Evolutionary conservation across 2,797 vertebrate species (phyloP).

Genomic region (Acipenser oxyrinchus): DNA sequence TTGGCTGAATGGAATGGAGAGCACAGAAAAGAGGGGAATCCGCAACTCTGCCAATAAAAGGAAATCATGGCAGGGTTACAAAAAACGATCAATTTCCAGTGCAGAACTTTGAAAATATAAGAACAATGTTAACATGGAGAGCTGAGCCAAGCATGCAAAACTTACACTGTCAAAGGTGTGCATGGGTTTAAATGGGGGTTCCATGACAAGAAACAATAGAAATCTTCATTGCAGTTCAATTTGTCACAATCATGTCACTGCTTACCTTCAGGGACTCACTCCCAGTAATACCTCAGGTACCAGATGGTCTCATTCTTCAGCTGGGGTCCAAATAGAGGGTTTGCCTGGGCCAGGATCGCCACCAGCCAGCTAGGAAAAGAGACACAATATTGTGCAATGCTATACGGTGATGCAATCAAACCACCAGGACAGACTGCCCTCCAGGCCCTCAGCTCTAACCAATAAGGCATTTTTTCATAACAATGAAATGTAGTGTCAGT

Average conservation of each 20-base stretch:
- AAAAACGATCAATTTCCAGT: too few species aligned
- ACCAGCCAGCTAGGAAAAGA: slow-evolving; percentile 75
- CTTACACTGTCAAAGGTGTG: too few species aligned
- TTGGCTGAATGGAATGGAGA: slow-evolving; percentile 17
- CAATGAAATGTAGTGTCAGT: background rate
- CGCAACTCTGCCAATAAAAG: background rate
- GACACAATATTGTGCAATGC: background rate
- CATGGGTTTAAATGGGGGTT: too few species aligned
- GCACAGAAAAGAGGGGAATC: slow-evolving; percentile 2
- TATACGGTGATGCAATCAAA: too few species aligned
- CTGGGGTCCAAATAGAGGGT: slow-evolving; percentile 91
- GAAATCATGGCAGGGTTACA: background rate
- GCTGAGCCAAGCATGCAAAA: too few species aligned
- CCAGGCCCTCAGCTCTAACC: too few species aligned
- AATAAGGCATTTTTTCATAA: background rate
- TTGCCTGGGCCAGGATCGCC: slow-evolving; percentile 84
- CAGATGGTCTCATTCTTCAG: slow-evolving; percentile 96
- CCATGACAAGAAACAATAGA: background rate
- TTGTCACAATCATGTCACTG: background rate
- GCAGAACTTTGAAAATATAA: too few species aligned
- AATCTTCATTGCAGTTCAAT: background rate
- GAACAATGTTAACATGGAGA: too few species aligned
- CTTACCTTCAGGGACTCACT: slow-evolving; percentile 52
- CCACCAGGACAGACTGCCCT: background rate
- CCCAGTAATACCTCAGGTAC: slow-evolving; percentile 94